phyloP scores from a whole-genome alignment of 2,797 vertebrate species.

The Epinephelus coioides region DNA sequence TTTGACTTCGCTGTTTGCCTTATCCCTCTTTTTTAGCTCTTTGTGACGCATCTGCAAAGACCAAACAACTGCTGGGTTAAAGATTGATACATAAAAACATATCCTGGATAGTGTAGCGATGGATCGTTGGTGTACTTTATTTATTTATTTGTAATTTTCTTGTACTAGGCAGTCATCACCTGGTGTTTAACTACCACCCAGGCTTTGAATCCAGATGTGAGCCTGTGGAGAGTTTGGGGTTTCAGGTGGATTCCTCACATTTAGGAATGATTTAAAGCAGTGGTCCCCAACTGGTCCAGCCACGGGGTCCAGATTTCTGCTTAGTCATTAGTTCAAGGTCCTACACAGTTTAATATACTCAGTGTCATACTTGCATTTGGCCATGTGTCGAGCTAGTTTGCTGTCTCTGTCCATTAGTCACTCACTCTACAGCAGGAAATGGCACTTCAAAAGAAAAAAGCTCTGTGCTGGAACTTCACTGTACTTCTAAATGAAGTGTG shows the following conservation, averaged over 20 bases:
- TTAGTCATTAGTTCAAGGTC: too few species aligned
- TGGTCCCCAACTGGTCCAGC: too few species aligned
- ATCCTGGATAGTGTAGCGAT: neutral
- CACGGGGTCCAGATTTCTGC: too few species aligned
- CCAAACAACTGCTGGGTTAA: neutral
- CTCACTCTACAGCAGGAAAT: too few species aligned
- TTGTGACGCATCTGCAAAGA: neutral
- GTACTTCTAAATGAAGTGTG: too few species aligned
- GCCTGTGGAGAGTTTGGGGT: conserved; percentile 23
- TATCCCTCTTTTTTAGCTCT: conserved; percentile 7
- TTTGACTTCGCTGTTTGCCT: conserved; percentile 18
- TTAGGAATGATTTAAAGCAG: conserved; percentile 40
- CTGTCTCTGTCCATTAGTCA: too few species aligned
- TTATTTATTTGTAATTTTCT: conserved; percentile 19
- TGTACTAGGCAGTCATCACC: conserved; percentile 22
- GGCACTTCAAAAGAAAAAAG: too few species aligned
- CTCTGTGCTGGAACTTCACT: too few species aligned
- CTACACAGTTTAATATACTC: too few species aligned
- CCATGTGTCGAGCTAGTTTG: too few species aligned
- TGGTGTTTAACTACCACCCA: conserved; percentile 41
- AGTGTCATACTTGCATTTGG: too few species aligned
- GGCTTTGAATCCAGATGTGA: conserved; percentile 57
- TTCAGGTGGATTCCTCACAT: conserved; percentile 49
- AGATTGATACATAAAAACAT: neutral
- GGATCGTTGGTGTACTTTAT: conserved; percentile 2